A percentile compares a stretch with the other conserved stretches of the same genome.
These are phyloP conservation scores for Aplysina aerophoba DNA, from an alignment of 37 sponge, comb jelly and placozoan genomes.

Conservation along the genomic window DNA sequence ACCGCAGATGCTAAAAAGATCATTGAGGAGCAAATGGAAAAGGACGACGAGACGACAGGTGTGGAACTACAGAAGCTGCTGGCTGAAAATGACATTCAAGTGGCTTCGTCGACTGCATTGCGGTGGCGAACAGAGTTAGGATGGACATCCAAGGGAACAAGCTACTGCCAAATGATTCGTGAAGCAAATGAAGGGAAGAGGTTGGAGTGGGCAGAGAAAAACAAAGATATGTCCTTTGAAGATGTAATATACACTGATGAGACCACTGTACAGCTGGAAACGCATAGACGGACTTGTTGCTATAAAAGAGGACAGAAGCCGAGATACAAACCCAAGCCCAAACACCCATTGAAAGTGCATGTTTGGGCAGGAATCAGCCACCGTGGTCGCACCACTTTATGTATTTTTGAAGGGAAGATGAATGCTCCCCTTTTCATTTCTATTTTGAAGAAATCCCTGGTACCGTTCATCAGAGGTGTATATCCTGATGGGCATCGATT, in stretches of 20 bases:
- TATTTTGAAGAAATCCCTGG: neutral
- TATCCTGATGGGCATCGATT: slow-evolving; percentile 27
- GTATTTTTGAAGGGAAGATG: slow-evolving; percentile 24
- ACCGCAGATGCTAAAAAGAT: neutral
- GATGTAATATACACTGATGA: slow-evolving; percentile 42
- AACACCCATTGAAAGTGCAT: slow-evolving; percentile 12
- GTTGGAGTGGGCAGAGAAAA: slow-evolving; percentile 37
- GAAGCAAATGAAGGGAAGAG: slow-evolving; percentile 15
- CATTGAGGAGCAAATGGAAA: slow-evolving; percentile 18
- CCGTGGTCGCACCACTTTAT: slow-evolving; percentile 3
- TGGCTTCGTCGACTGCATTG: neutral
- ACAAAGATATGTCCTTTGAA: slow-evolving; percentile 16
- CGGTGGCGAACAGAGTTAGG: slow-evolving; percentile 29
- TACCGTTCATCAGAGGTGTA: slow-evolving; percentile 22
- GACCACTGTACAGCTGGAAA: slow-evolving; percentile 42
- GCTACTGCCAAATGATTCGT: slow-evolving; percentile 41
- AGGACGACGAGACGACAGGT: slow-evolving; percentile 24
- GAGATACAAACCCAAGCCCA: slow-evolving; percentile 20
- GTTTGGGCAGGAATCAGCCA: slow-evolving; percentile 31
- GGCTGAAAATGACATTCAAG: slow-evolving; percentile 5
- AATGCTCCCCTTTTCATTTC: slow-evolving; percentile 19
- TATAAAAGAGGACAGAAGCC: slow-evolving; percentile 26
- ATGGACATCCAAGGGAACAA: slow-evolving; percentile 33
- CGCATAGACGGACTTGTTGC: slow-evolving; percentile 24
- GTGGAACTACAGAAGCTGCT: neutral